Percentiles rank a stretch among this genome's conserved stretches.
These are phyloP conservation scores for Turnix velox DNA, from an alignment of 2,113 vertebrate species.

Conservation along the genomic window DNA sequence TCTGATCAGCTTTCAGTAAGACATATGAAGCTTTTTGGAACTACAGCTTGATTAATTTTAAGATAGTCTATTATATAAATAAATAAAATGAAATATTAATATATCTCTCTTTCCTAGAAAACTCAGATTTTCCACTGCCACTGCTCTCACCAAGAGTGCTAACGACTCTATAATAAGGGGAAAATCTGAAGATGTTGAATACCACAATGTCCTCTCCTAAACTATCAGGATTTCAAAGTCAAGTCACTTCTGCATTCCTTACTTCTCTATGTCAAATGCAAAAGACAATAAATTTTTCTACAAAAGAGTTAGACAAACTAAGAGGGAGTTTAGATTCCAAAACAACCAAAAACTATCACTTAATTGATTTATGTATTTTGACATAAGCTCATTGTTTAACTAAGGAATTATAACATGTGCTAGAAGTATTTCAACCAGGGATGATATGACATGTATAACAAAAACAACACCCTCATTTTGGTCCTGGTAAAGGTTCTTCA, in stretches of 20 bases:
- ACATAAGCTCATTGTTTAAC: conserved; percentile 1
- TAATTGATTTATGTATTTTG: conserved; percentile 17
- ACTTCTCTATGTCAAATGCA: neutral
- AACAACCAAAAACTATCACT: neutral
- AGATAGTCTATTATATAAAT: conserved; percentile 25
- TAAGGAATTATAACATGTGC: conserved; percentile 1
- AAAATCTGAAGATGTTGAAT: neutral
- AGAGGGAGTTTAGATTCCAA: neutral
- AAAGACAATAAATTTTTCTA: neutral
- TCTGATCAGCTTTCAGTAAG: conserved; percentile 8
- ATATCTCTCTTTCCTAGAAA: neutral
- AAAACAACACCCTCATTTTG: neutral
- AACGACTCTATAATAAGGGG: neutral
- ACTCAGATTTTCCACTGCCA: neutral
- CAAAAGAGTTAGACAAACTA: neutral
- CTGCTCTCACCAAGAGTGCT: neutral
- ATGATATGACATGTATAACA: neutral
- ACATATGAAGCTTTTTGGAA: conserved; percentile 27
- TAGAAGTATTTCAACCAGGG: neutral
- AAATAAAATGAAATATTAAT: conserved; percentile 27
- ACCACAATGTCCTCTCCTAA: neutral
- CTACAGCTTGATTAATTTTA: neutral
- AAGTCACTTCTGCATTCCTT: neutral
- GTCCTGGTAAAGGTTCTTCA: neutral
- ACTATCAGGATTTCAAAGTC: neutral